A percentile compares a stretch with the other conserved stretches of the same genome.
These are phyloP conservation scores for Taxidea taxus DNA, from an alignment of 2,113 vertebrate genomes.

Conservation along the genomic window DNA sequence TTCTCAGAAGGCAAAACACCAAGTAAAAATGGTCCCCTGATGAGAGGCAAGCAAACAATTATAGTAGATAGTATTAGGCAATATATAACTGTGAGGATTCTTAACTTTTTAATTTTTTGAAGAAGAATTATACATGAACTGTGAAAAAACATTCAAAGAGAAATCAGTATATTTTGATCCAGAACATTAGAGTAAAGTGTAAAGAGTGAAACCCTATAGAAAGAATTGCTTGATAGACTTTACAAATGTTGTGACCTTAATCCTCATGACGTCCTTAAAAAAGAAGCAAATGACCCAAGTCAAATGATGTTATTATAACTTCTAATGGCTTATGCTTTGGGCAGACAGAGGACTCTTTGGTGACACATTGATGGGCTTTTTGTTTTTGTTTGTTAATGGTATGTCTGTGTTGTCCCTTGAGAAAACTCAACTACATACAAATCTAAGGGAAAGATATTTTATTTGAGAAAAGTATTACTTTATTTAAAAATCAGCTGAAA, in stretches of 20 bases:
- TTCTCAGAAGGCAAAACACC: background rate
- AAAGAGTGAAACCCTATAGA: background rate
- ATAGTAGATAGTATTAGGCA: background rate
- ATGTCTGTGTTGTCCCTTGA: background rate
- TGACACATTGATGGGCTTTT: background rate
- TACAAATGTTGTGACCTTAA: background rate
- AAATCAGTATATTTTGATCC: background rate
- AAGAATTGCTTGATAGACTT: background rate
- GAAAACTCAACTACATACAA: constrained; percentile 17
- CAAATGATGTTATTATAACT: background rate
- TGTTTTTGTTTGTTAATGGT: background rate
- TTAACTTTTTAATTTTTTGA: background rate
- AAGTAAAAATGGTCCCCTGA: constrained; percentile 1
- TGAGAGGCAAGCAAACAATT: background rate
- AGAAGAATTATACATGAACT: constrained; percentile 22
- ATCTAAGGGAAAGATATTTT: background rate
- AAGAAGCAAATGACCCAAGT: background rate
- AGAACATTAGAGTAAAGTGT: background rate
- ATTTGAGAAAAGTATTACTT: constrained; percentile 1
- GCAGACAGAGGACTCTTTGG: background rate
- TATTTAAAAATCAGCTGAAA: background rate
- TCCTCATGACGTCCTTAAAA: background rate
- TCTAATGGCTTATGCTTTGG: background rate
- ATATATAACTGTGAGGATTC: background rate
- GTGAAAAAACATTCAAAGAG: background rate